Evolutionary conservation across 2,888 invertebrate species (phyloP), one percentile per base, ranked within the genome.

Genomic region (Leptopilina drosophilae): DNA sequence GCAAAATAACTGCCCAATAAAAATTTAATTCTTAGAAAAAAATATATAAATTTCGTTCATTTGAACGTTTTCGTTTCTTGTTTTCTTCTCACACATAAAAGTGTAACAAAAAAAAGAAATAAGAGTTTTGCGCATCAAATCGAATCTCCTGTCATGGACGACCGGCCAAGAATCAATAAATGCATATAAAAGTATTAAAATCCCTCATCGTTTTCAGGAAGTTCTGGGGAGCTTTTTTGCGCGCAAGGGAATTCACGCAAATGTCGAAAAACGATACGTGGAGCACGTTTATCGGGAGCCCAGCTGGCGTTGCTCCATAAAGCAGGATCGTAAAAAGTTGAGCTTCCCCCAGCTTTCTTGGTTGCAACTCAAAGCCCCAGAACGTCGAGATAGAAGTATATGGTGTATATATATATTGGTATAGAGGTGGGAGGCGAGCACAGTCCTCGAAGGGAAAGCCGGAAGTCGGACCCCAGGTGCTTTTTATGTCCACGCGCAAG

Each of bases 271-370:
- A 73, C 26, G 53, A 73, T n/a, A 53, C 67, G 49, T 56, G 53
- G 53, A 53, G 76, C 78, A 79, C 69, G 81, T 84, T 85, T 85
- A 85, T 85, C 82, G 82, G 81, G 64, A 84, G 75, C 80, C 79
- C 85, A 85, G 85, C 85, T 84, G 85, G 83, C 83, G 78, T 69
- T 76, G 78, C 80, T 84, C 83, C 83, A 85, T 84, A 83, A 85
- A 85, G 69, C 64, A 26, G 65, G 83, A 81, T 85, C 85, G 84
- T 85, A 85, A 85, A 85, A 85, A 84, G 78, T 73, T 77, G 77
- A 77, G 79, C 78, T 82, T 79, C 77, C 76, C 80, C 76, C 64
- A 49, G 49, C 49, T 49, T 49, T 73, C 53, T 73, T 49, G 53
- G 53, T n/a, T 33, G 56, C 56, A 33, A 56, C 56, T 73, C 69